Base-by-base conservation (phyloP, 2,113 vertebrate species). In the Grus americana region DNA sequence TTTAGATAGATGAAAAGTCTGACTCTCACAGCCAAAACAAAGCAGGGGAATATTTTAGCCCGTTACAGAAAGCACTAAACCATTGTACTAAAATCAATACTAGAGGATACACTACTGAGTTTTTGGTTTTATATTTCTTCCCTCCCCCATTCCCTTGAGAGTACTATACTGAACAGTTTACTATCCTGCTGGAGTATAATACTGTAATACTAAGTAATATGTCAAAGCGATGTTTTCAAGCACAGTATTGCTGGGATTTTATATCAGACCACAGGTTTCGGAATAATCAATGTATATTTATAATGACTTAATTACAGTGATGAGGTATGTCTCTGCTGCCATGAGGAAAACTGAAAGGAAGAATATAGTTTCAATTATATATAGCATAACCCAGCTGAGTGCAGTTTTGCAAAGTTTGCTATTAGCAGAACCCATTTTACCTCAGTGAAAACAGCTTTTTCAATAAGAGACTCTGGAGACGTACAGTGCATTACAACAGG, bases 261-360 rank as follows among this genome's bases (percentile, higher is more conserved):
- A 57, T 62, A 93, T 65, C 78, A 95, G 86, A 93, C 84, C 80
- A 93, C 73, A 91, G 83, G 61, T 72, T 96, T 79, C 73, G 85
- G 92, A 89, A 92, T 92, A 96, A 97, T 89, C 95, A 90, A 95
- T 97, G 50, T 47, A 58, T 93, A 84, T 92, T 94, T 95, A 81
- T 82, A 89, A 88, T 81, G 73, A 95, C 70, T 94, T 97, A 95
- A 97, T 97, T 96, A 95, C 83, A 82, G 62, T 87, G 86, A 95
- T 85, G 84, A 95, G 80, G 57, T 92, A 87, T 50, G 42, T 91
- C 88, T 91, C 62, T 79, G 32, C 58, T 89, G 84, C 92, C 78
- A 58, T 36, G 26, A 93, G 73, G 52, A 91, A 91, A 95, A 75
- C 36, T 54, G 72, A 92, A 85, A 93, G 46, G 66, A 72, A 87